These are phyloP conservation scores for Pilophorus perplexus DNA, from an alignment of 2,888 invertebrate species.

Conservation along the genomic window DNA sequence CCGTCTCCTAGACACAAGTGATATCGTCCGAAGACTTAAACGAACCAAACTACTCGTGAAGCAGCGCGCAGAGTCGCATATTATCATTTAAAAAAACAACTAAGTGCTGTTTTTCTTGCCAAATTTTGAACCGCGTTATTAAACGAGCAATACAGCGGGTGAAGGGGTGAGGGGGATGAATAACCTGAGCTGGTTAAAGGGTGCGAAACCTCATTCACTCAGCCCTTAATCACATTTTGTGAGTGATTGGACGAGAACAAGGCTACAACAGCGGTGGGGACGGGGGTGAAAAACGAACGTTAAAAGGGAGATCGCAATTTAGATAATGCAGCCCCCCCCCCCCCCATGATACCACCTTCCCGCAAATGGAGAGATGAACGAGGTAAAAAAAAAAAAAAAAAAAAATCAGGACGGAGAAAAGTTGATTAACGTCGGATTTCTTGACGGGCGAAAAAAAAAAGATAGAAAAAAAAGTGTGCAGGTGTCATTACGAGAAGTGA, in stretches of 20 bases:
- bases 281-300: not conserved
- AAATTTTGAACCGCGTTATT: too few species aligned
- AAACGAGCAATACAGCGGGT: too few species aligned
- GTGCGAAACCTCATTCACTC: slow-evolving; percentile 28
- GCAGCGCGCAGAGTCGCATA: too few species aligned
- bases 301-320: slow-evolving; percentile 35
- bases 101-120: too few species aligned
- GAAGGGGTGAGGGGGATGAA: slow-evolving; percentile 6
- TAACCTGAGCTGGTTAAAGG: too few species aligned
- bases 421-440: slow-evolving; percentile 26
- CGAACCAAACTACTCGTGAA: too few species aligned
- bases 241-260: slow-evolving; percentile 40
- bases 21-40: too few species aligned
- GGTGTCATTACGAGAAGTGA: slow-evolving; percentile 29
- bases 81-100: too few species aligned
- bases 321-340: slow-evolving; percentile 40
- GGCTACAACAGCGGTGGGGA: slow-evolving; percentile 8
- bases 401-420: slow-evolving; percentile 1
- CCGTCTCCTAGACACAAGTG: too few species aligned
- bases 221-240: slow-evolving; percentile 37
- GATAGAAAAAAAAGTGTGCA: slow-evolving; percentile 24
- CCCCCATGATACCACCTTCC: too few species aligned
- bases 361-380: slow-evolving; percentile 37
- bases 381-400: slow-evolving; percentile 19
- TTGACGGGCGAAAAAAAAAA: slow-evolving; percentile 12